Conservation (phyloP, 1,140 invertebrate genomes). For the Coptotermes formosanus region DNA sequence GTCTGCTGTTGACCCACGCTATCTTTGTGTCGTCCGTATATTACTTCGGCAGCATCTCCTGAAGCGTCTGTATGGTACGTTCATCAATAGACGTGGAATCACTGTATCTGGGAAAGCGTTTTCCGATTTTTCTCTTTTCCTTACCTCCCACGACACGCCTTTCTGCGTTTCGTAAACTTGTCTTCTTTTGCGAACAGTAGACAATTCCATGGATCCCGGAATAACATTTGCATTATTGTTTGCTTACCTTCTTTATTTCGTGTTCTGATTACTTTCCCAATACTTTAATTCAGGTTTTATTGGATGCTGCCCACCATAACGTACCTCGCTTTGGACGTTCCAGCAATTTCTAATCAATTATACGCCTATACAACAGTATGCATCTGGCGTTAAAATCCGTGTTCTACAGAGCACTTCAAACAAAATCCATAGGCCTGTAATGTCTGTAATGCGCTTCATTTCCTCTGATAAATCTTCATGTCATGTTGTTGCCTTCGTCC, state of each 20-base stretch:
- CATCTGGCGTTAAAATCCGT: no score
- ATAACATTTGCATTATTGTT: background rate
- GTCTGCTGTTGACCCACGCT: no score
- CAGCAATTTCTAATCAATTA: background rate
- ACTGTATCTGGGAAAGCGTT: background rate
- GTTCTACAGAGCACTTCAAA: background rate
- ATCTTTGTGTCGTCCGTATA: no score
- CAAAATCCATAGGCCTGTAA: background rate
- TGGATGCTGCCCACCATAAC: background rate
- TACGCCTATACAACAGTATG: background rate
- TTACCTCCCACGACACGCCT: background rate
- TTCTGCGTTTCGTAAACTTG: no score
- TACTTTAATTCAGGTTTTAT: background rate
- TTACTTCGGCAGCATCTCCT: no score
- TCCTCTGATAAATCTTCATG: background rate
- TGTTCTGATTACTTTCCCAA: conserved; percentile 3
- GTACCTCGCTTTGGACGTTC: background rate
- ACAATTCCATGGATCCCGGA: background rate
- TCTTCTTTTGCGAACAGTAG: no score
- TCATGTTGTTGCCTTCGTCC: background rate
- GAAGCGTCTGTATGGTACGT: background rate
- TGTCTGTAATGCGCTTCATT: background rate
- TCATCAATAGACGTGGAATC: background rate
- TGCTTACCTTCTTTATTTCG: background rate
- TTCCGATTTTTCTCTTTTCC: background rate